phyloP scores from a whole-genome alignment of 2,797 vertebrate species.

The Enteromius viviparus region DNA sequence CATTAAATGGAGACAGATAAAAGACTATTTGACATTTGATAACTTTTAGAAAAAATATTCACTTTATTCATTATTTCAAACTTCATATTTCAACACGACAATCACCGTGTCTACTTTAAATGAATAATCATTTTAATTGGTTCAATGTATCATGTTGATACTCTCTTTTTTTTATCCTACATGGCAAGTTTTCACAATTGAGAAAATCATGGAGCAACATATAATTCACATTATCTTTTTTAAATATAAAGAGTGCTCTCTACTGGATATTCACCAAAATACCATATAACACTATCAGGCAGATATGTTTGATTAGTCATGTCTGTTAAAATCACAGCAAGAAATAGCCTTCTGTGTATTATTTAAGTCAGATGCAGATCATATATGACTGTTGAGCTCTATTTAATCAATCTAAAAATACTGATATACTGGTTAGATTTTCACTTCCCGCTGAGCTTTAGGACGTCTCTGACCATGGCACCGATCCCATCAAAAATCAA shows the following conservation, averaged over 20 bases:
- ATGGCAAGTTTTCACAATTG: background rate
- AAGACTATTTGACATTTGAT: background rate
- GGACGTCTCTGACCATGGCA: slow-evolving; percentile 81
- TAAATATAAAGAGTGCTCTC: slow-evolving; percentile 42
- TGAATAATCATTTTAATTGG: background rate
- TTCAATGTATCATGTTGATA: background rate
- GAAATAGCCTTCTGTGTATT: background rate
- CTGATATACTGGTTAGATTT: background rate
- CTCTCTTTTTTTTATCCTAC: background rate
- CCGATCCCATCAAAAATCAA: slow-evolving; percentile 85
- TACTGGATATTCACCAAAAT: slow-evolving; percentile 48
- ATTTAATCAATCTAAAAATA: background rate
- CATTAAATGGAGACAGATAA: background rate
- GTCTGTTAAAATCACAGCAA: background rate
- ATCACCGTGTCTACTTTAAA: background rate
- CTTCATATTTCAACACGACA: slow-evolving; percentile 9
- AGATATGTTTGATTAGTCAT: slow-evolving; percentile 34
- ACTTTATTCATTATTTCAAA: slow-evolving; percentile 28
- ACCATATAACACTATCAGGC: background rate
- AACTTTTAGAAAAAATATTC: background rate
- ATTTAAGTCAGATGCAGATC: background rate
- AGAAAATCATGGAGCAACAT: background rate
- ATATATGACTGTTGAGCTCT: background rate
- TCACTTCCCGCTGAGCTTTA: slow-evolving; percentile 80
- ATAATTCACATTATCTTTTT: background rate